A percentile compares a stretch with the other conserved stretches of the same genome.
phyloP scores from a whole-genome alignment of 2,113 vertebrate genomes.

The Saimiri boliviensis region DNA sequence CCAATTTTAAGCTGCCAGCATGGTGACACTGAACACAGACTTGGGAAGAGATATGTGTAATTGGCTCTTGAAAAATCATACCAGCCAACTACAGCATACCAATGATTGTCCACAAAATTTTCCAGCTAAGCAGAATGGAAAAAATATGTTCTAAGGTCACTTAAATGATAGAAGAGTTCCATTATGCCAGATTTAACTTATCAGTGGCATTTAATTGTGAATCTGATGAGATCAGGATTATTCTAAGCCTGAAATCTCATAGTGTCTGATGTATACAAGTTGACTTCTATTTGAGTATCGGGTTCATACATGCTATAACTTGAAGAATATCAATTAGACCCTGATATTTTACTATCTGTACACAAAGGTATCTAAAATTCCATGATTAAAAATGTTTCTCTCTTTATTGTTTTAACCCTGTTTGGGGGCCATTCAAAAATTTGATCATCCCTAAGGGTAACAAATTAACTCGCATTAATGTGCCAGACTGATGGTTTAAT shows the following conservation, averaged over 20 bases:
- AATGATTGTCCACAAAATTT: neutral
- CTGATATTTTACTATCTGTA: neutral
- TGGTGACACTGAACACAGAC: neutral
- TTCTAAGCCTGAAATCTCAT: neutral
- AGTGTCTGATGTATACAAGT: neutral
- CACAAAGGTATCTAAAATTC: neutral
- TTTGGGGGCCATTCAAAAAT: slow-evolving; percentile 20
- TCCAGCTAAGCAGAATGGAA: neutral
- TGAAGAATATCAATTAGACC: neutral
- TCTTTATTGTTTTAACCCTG: neutral
- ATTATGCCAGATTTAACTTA: neutral
- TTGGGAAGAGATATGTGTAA: neutral
- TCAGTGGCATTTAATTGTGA: neutral
- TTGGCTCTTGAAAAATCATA: neutral
- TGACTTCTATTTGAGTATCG: neutral
- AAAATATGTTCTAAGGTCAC: neutral
- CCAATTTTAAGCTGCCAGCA: neutral
- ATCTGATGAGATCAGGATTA: neutral
- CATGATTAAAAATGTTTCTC: neutral
- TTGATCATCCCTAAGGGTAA: neutral
- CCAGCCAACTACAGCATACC: neutral
- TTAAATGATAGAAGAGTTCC: neutral
- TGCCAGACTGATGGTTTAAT: neutral
- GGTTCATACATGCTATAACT: neutral
- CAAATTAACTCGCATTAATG: neutral